Evolutionary conservation across 1,140 invertebrate species (phyloP), one percentile per base, ranked within the genome.

Genomic region (Ceratina calcarata): DNA sequence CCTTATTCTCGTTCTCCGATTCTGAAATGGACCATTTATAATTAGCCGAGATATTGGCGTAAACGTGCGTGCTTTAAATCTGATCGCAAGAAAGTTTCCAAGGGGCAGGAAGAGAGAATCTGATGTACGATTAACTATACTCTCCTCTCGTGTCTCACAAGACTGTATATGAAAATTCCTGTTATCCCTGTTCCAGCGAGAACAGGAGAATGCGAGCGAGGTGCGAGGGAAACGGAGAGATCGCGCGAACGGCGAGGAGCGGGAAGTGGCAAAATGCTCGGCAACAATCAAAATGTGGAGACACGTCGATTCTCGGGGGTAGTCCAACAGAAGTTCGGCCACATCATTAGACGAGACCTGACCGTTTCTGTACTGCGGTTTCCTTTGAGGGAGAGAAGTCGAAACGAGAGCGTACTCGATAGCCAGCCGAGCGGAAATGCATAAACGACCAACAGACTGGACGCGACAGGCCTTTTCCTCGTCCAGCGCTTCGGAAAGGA

Each of bases 331-430:
- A 45, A 88, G 82, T 90, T 87, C 73, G 80, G 90, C 91, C 91
- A 87, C 91, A 92, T 93, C 91, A 90, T 93, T 92, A 93, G 84
- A 91, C 74, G 82, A 88, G 78, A 84, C 37, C 88, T 90, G 88
- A 87, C 87, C 88, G 75, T 80, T 86, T 88, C 83, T 82, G 70
- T 78, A 82, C 84, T 91, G 92, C 79, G 92, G 92, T 93, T 92
- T 91, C 91, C 92, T 92, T 92, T 93, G 92, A 92, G 53, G 81
- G 87, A 75, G 10, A 61, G 37, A 45, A 45, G 67, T 68, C 77
- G 81, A 78, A 79, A 87, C 83, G 85, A 83, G 78, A 82, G 77
- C 80, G 83, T 72, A 66, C 75, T 75, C 87, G 80, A 87, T 89
- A 90, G 80, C 86, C 89, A 90, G 81, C 89, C 87, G 82, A 87